Evolutionary conservation across 2,888 invertebrate genomes (phyloP).

Genomic region (Amblyteles armatorius): DNA sequence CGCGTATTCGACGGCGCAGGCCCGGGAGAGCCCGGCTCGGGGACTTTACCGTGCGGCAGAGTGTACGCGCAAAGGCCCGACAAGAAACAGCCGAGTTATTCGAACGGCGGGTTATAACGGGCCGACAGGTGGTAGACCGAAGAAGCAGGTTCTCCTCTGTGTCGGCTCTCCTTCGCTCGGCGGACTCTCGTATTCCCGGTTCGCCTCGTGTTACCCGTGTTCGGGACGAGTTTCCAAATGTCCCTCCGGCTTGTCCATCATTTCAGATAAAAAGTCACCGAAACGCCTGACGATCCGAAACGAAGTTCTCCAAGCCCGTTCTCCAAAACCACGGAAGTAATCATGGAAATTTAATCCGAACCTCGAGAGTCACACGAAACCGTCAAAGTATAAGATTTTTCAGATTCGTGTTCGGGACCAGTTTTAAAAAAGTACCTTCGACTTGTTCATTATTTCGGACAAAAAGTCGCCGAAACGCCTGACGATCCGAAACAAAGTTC

Average conservation of each 20-base stretch:
- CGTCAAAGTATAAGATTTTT: constrained; percentile 12
- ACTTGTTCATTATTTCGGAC: background rate
- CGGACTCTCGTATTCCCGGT: constrained; percentile 53
- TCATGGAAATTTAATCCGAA: background rate
- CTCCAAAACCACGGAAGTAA: background rate
- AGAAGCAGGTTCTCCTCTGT: constrained; percentile 77
- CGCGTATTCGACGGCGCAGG: constrained; percentile 25
- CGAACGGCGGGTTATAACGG: constrained; percentile 77
- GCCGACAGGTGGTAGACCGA: constrained; percentile 81
- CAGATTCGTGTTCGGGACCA: background rate
- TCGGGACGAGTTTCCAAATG: background rate
- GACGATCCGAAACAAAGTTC: background rate
- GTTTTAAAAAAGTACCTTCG: background rate
- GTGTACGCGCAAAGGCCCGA: background rate
- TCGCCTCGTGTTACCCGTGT: constrained; percentile 45
- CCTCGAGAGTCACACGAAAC: constrained; percentile 5
- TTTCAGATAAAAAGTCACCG: background rate
- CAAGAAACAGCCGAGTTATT: constrained; percentile 73
- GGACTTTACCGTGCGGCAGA: background rate
- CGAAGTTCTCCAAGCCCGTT: background rate
- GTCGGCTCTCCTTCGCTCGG: constrained; percentile 62
- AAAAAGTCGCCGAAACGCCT: background rate
- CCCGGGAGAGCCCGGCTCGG: background rate
- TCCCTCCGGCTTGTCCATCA: background rate
- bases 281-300: background rate